Conservation (phyloP, 2,888 invertebrate genomes). For the Elegia similella region DNA sequence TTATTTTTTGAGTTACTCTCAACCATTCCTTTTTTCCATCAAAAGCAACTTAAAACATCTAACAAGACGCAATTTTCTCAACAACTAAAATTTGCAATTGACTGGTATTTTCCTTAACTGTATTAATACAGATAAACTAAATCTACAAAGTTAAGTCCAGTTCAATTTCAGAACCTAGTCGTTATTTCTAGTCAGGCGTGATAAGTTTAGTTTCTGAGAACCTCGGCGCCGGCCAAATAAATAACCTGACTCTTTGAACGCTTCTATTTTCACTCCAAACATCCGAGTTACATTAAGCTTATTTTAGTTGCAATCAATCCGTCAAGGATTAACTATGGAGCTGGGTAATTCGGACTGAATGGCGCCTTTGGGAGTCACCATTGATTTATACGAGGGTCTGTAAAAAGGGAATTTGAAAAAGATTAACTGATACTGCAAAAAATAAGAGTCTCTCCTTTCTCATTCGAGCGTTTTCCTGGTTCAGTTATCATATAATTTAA, state of each 20-base stretch:
- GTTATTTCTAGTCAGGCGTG: constrained; percentile 7
- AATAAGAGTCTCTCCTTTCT: no score
- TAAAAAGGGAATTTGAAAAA: neutral
- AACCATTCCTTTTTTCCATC: no score
- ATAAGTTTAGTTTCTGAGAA: constrained; percentile 13
- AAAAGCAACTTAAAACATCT: no score
- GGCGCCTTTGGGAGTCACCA: constrained; percentile 24
- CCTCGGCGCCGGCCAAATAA: constrained; percentile 3
- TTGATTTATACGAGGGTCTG: neutral
- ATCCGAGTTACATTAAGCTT: constrained; percentile 19
- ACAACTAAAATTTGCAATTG: no score
- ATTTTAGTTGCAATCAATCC: constrained; percentile 30
- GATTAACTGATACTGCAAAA: no score
- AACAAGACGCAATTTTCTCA: no score
- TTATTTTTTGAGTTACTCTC: no score
- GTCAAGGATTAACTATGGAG: constrained; percentile 26
- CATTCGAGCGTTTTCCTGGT: no score
- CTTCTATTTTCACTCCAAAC: constrained; percentile 16
- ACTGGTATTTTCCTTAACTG: no score
- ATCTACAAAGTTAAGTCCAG: constrained; percentile 1
- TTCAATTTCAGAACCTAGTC: constrained; percentile 2
- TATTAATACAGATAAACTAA: neutral
- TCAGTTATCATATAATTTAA: no score
- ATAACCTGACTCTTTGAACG: constrained; percentile 10
- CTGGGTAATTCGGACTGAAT: constrained; percentile 27